Conservation (phyloP, 2,888 invertebrate genomes). For the Oscheius sp. region DNA sequence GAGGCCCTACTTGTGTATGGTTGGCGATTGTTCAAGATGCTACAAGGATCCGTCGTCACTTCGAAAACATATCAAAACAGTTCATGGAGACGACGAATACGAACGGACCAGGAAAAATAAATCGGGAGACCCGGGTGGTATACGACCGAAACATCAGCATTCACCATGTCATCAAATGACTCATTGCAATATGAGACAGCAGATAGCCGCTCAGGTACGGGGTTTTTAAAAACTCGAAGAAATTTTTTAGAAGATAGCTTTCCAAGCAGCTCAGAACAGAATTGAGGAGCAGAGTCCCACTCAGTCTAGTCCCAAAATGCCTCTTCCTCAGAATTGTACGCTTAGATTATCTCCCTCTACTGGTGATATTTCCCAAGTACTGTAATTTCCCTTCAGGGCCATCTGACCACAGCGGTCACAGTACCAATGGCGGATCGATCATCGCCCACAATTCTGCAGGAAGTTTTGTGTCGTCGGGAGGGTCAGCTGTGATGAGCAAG, state of each 20-base stretch:
- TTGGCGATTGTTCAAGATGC: slow-evolving; percentile 94
- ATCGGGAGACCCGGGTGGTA: slow-evolving; percentile 46
- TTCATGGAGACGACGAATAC: slow-evolving; percentile 97
- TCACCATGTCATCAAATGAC: neutral
- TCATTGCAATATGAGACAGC: slow-evolving; percentile 6
- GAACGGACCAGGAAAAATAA: slow-evolving; percentile 91
- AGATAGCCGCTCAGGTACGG: slow-evolving; percentile 17
- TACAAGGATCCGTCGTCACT: slow-evolving; percentile 98
- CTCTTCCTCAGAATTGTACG: slow-evolving; percentile 18
- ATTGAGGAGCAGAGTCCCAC: slow-evolving; percentile 22
- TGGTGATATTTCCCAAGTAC: too few species aligned
- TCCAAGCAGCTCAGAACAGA: slow-evolving; percentile 11
- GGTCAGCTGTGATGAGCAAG: too few species aligned
- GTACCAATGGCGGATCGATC: slow-evolving; percentile 17
- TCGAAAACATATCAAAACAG: slow-evolving; percentile 95
- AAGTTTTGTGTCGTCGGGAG: slow-evolving; percentile 9
- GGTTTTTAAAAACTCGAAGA: neutral
- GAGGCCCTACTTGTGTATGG: slow-evolving; percentile 99
- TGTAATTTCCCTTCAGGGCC: too few species aligned
- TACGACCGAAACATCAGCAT: slow-evolving; percentile 33
- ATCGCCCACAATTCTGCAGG: slow-evolving; percentile 32
- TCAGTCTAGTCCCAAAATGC: neutral
- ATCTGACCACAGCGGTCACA: slow-evolving; percentile 14
- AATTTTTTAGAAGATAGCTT: slow-evolving; percentile 10
- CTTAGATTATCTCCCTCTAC: neutral